Percentiles rank a stretch among this genome's conserved stretches.
Conservation (phyloP, 2,888 invertebrate species). For the Orthonychiurus folsomi region DNA sequence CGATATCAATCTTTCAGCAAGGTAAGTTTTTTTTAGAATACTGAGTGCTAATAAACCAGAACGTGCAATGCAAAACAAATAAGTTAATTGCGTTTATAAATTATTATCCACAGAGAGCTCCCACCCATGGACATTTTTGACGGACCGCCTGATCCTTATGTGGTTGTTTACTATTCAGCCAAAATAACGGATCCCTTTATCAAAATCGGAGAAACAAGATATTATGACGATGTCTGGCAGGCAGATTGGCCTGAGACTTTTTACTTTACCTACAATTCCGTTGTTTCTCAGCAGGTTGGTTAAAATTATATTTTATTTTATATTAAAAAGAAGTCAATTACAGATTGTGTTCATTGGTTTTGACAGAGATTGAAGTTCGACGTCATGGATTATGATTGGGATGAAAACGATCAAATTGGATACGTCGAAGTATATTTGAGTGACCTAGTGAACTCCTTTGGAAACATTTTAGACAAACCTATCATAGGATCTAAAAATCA, state of each 20-base stretch:
- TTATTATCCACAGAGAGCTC: slow-evolving; percentile 8
- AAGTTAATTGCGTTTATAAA: not conserved
- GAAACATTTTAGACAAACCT: not conserved
- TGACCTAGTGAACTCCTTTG: slow-evolving; percentile 9
- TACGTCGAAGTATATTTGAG: slow-evolving; percentile 13
- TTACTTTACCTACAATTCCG: not conserved
- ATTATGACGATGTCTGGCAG: slow-evolving; percentile 7
- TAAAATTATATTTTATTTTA: too few species aligned
- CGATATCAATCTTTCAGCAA: not conserved
- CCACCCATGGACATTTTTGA: slow-evolving; percentile 15
- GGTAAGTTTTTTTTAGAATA: not conserved
- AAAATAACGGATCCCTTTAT: not conserved
- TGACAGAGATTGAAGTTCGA: slow-evolving; percentile 15
- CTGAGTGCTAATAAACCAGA: too few species aligned
- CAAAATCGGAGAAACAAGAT: slow-evolving; percentile 8
- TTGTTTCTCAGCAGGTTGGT: not conserved
- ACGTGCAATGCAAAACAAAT: not conserved
- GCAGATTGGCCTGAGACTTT: slow-evolving; percentile 15
- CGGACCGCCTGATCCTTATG: slow-evolving; percentile 10
- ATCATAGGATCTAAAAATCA: slow-evolving; percentile 5
- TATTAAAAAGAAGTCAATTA: too few species aligned
- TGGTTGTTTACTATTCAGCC: slow-evolving; percentile 12
- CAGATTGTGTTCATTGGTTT: too few species aligned
- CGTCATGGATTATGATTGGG: slow-evolving; percentile 16
- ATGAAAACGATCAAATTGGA: slow-evolving; percentile 17